Base-by-base conservation (phyloP, 1,140 invertebrate genomes). In the Drosophila tani region DNA sequence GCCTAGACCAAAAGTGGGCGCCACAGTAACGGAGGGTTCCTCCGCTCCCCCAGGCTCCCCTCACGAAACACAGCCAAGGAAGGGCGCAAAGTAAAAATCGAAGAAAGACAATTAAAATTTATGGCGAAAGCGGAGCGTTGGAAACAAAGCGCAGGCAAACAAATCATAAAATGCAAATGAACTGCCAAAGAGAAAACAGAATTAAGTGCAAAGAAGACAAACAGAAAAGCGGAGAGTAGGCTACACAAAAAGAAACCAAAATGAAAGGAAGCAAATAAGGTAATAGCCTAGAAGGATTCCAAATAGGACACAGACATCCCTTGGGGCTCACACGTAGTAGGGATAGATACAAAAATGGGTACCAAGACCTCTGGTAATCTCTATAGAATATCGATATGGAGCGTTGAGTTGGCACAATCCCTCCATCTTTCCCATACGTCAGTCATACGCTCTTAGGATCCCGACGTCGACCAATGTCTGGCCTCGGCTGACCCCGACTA, bases 51-150 rank as follows among this genome's bases (percentile, higher is more conserved):
- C 2, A 19, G 19, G n/a, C 27, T 53, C 41, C 27, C 9, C 32
- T 51, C 29, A 24, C 15, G 14, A 47, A 49, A 17, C 56, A n/a
- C 49, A 50, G 12, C 32, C 50, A 67, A 58, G 46, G 70, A 80
- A 55, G 41, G 67, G 27, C 46, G 63, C 56, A 84, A 88, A 81
- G 67, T 69, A 73, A 90, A 85, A 88, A 90, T 90, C 81, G 75
- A 84, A 82, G 79, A 90, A 88, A 88, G 71, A 88, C 85, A 88
- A 88, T 88, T 88, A 88, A 79, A 90, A 88, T 85, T 67, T 90
- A 84, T 84, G 74, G 78, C 69, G 53, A 74, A 78, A 73, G 88
- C 62, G 47, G 58, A 79, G 80, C 57, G 49, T 56, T 53, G 74
- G 49, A 75, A 79, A 90, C 66, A 73, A 79, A 75, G 51, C 51